Conservation (phyloP, 2,888 invertebrate genomes). For the Buathra laborator region DNA sequence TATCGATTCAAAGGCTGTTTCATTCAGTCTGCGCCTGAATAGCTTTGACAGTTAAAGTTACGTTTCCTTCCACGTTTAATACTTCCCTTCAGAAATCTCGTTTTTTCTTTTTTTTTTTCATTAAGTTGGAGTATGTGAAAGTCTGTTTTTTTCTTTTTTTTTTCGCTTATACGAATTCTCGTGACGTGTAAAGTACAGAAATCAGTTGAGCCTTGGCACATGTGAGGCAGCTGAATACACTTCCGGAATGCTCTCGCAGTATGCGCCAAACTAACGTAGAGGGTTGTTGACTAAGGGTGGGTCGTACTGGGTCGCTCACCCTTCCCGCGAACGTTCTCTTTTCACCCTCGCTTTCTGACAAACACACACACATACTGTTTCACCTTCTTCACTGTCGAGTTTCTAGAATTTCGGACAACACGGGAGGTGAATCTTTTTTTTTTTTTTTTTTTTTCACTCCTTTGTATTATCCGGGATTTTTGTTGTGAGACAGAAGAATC, state of each 20-base stretch:
- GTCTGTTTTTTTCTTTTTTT: background rate
- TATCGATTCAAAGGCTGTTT: constrained; percentile 40
- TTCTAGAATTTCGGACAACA: constrained; percentile 31
- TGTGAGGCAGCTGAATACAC: constrained; percentile 26
- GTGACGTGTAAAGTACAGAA: constrained; percentile 8
- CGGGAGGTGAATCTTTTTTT: background rate
- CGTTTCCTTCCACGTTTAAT: background rate
- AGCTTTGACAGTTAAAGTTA: constrained; percentile 1
- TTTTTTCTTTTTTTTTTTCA: constrained; percentile 7
- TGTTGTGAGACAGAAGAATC: background rate
- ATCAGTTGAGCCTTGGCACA: constrained; percentile 27
- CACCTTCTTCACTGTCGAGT: constrained; percentile 26
- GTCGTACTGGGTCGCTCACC: constrained; percentile 45
- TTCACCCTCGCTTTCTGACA: constrained; percentile 14
- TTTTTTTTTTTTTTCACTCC: background rate
- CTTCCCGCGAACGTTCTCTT: constrained; percentile 44
- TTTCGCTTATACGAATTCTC: background rate
- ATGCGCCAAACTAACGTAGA: constrained; percentile 35
- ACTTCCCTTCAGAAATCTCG: background rate
- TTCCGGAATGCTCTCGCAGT: constrained; percentile 32
- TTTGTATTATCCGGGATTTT: background rate
- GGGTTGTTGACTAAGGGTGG: constrained; percentile 47
- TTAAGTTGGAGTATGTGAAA: background rate
- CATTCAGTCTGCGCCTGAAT: background rate
- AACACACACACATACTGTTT: background rate